These are phyloP conservation scores for Metacarcinus magister DNA, from an alignment of 2,888 invertebrate genomes.

Conservation along the genomic window DNA sequence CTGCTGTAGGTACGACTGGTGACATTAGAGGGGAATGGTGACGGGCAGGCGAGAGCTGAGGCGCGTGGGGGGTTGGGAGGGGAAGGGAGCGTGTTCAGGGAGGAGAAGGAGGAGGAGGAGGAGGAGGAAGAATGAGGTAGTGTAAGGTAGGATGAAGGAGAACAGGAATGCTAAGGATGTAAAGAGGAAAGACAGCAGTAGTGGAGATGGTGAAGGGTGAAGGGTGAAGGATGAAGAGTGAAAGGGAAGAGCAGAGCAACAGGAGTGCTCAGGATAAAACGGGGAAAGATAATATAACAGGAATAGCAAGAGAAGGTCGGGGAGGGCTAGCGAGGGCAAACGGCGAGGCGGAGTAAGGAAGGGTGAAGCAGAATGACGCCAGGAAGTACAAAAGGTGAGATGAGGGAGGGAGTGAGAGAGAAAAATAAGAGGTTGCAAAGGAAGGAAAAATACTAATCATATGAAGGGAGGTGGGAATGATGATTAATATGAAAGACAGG, in stretches of 20 bases:
- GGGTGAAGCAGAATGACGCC: background rate
- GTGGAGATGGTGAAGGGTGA: background rate
- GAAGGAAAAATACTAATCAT: background rate
- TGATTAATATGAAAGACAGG: slow-evolving; percentile 32
- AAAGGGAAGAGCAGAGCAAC: background rate
- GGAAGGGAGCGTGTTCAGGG: background rate
- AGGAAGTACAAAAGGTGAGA: background rate
- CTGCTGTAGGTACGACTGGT: slow-evolving; percentile 83
- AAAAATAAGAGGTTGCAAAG: background rate
- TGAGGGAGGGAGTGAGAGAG: background rate
- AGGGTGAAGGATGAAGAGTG: background rate
- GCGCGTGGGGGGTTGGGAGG: background rate
- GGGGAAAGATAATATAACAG: background rate
- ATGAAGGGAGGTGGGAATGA: background rate
- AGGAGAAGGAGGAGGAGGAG: background rate
- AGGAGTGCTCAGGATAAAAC: background rate
- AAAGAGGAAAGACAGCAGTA: background rate
- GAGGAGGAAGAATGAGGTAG: background rate
- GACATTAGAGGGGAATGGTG: slow-evolving; percentile 75
- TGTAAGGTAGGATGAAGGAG: background rate
- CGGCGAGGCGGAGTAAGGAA: background rate
- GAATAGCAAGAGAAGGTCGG: background rate
- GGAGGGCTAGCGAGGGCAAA: background rate
- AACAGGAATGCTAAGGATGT: background rate
- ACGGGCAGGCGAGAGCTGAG: slow-evolving; percentile 61